Base-by-base conservation (phyloP, 2,888 invertebrate species). In the Sphecodes monilicornis region DNA sequence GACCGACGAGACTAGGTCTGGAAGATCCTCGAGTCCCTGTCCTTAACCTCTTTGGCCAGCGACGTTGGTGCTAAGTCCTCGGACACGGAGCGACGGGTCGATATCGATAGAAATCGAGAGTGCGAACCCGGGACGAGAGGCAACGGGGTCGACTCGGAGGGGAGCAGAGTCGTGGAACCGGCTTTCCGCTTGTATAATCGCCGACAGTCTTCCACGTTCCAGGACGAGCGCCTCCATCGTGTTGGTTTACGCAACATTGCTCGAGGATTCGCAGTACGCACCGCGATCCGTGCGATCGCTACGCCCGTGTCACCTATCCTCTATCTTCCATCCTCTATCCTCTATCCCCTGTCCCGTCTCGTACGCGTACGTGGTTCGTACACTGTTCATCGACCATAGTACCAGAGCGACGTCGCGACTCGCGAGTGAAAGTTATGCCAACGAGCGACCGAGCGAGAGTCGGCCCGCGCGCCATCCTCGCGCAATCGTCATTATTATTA, bases 401-500 rank as follows among this genome's bases (percentile, higher is more conserved):
- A 22, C 50, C 50, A 50, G 50, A 50, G 50, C 22, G 50, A 50
- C 46, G 43, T 54, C 80, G 86, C 83, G 87, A 91, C 88, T 85
- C 80, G 89, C 78, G 88, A 89, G 92, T 92, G 92, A 92, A 92
- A 92, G 92, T 91, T 90, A 89, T 86, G 82, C 86, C 64, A 8
- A 32, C 64, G 8, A 16, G 29, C 60, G 60, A 18, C 29, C 29
- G 57, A 26, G 57, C 29, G 57, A 26, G 57, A 57, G 60, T 16
- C 6, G 18, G 6, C 32, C 6, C 29, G 29, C 16, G 64, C 64
- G 29, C 5, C 64, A 32, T 32, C 18, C 60, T 64, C 64, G 32
- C 29, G 64, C 60, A 60, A 60, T 29, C 54, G n/a, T 54, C 54
- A n/a, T 54, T 54, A 54, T 54, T n/a, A n/a, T n/a, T 54, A 54